phyloP scores from a whole-genome alignment of 2,888 invertebrate species.

The Lamproptera curius region DNA sequence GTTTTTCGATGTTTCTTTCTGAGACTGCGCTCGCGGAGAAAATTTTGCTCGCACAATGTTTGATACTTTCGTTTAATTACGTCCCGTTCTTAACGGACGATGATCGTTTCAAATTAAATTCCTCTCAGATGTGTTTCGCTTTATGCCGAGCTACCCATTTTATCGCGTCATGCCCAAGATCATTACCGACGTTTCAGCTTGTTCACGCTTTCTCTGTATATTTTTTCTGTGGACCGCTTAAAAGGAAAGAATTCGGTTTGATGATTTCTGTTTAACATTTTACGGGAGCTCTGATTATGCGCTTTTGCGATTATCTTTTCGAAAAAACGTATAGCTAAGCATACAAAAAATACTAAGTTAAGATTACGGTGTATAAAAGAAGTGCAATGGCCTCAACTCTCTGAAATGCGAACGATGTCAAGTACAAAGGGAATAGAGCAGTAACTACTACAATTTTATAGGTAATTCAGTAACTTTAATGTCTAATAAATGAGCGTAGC shows the following conservation, averaged over 20 bases:
- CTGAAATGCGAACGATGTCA: no score
- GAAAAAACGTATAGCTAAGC: background rate
- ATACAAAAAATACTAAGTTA: background rate
- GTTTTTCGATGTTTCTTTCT: no score
- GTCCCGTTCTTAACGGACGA: conserved; percentile 10
- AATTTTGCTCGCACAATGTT: no score
- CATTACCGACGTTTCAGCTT: conserved; percentile 11
- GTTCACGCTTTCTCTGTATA: conserved; percentile 16
- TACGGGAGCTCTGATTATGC: no score
- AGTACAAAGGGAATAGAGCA: no score
- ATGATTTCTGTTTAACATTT: no score
- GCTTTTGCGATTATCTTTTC: no score
- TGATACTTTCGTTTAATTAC: no score
- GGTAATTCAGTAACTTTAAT: background rate
- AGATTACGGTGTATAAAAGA: background rate
- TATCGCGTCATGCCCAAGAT: conserved; percentile 19
- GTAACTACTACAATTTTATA: background rate
- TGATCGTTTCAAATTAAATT: conserved; percentile 16
- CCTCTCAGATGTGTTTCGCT: conserved; percentile 16
- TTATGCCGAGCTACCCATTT: conserved; percentile 17
- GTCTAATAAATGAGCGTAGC: background rate
- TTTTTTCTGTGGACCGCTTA: conserved; percentile 4
- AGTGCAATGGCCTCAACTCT: background rate
- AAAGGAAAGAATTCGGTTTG: conserved; percentile 16
- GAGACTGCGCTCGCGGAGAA: no score